phyloP scores from a whole-genome alignment of 2,888 invertebrate species.

The Pelosia muscerda region DNA sequence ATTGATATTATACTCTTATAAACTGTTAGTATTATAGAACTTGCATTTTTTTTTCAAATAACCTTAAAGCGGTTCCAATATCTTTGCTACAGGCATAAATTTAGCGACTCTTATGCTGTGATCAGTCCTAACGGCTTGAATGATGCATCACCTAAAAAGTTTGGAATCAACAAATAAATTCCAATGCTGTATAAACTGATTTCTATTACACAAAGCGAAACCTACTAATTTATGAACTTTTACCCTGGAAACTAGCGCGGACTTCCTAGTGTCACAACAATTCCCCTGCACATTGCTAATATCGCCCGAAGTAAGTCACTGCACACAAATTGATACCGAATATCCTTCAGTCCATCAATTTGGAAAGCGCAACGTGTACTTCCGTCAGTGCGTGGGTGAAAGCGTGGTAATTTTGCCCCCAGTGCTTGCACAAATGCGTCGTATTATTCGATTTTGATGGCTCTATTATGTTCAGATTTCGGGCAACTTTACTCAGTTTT shows the following conservation, averaged over 20 bases:
- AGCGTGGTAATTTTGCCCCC: slow-evolving; percentile 60
- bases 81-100: too few relatives aligned
- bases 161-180: not conserved
- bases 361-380: slow-evolving; percentile 48
- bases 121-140: not conserved
- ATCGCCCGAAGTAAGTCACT: slow-evolving; percentile 34
- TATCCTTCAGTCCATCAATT: slow-evolving; percentile 44
- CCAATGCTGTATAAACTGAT: not conserved
- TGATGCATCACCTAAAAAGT: not conserved
- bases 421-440: slow-evolving; percentile 47
- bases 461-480: slow-evolving; percentile 35
- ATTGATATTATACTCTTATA: too few relatives aligned
- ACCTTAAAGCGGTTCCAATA: too few relatives aligned
- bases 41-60: too few relatives aligned
- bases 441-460: slow-evolving; percentile 56
- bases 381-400: slow-evolving; percentile 62
- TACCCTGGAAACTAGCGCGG: not conserved
- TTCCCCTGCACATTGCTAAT: not conserved
- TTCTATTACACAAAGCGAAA: not conserved
- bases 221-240: not conserved
- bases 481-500: slow-evolving; percentile 13
- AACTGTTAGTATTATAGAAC: too few relatives aligned
- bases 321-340: slow-evolving; percentile 29
- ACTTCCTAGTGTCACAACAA: slow-evolving; percentile 2
- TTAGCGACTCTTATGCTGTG: too few relatives aligned